These are phyloP conservation scores for Drosophila parvula DNA, from an alignment of 1,140 invertebrate species.

Conservation along the genomic window DNA sequence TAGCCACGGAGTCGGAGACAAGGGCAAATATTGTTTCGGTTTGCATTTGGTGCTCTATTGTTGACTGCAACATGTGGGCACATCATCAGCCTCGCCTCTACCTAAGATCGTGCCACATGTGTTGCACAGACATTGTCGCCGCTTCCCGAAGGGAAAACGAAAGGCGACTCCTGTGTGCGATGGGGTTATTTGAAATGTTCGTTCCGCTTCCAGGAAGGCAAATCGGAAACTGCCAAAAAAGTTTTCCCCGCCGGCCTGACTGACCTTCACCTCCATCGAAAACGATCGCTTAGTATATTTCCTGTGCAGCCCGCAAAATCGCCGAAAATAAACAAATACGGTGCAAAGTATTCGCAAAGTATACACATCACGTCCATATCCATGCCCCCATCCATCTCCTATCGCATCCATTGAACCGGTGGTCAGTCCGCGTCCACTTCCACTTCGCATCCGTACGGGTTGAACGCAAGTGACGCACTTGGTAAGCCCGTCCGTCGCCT, in stretches of 20 bases:
- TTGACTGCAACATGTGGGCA: slow-evolving; percentile 72
- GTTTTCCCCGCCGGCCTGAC: slow-evolving; percentile 1
- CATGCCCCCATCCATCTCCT: slow-evolving; percentile 12
- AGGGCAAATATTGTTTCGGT: slow-evolving; percentile 82
- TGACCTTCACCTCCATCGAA: slow-evolving; percentile 47
- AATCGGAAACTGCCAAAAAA: slow-evolving; percentile 42
- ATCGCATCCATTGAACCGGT: slow-evolving; percentile 22
- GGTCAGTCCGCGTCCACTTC: slow-evolving; percentile 26
- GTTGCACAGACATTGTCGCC: slow-evolving; percentile 61
- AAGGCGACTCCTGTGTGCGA: slow-evolving; percentile 20
- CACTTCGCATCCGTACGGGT: slow-evolving; percentile 8
- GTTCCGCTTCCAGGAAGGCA: slow-evolving; percentile 36
- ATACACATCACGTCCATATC: slow-evolving; percentile 16
- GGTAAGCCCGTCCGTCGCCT: slow-evolving; percentile 20
- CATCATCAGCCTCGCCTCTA: slow-evolving; percentile 55
- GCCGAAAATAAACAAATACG: slow-evolving; percentile 43
- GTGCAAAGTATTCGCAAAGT: slow-evolving; percentile 52
- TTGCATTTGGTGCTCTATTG: slow-evolving; percentile 69
- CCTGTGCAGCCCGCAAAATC: slow-evolving; percentile 35
- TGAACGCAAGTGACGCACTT: slow-evolving; percentile 50
- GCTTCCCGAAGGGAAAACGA: slow-evolving; percentile 27
- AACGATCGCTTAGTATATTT: slow-evolving; percentile 46
- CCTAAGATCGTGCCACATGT: slow-evolving; percentile 72
- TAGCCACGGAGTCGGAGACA: slow-evolving; percentile 51
- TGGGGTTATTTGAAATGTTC: slow-evolving; percentile 35